Conservation (phyloP, 1,140 invertebrate species). For the Daktulosphaira vitifoliae region DNA sequence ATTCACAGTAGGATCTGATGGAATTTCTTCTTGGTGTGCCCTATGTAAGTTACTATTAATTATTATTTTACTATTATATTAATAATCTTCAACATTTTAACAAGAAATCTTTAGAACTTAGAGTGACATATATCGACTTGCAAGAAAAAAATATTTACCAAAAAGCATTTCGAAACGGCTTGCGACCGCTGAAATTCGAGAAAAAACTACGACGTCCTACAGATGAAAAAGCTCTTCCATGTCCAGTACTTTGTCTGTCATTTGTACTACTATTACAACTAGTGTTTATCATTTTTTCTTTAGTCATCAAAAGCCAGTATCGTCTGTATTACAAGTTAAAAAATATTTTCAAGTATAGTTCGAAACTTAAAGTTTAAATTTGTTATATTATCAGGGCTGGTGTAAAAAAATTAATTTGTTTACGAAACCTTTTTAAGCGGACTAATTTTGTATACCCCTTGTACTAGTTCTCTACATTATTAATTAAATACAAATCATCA, state of each 20-base stretch:
- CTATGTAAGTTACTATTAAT: background rate
- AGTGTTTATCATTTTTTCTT: background rate
- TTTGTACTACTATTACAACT: background rate
- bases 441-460: too few species aligned
- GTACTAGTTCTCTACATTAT: too few species aligned
- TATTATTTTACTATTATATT: background rate
- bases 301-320: constrained; percentile 4
- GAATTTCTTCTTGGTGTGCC: background rate
- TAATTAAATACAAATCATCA: too few species aligned
- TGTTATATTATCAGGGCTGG: too few species aligned
- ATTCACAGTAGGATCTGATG: background rate
- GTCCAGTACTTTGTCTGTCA: background rate
- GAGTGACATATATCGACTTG: too few species aligned
- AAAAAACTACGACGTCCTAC: background rate
- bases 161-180: constrained; percentile 35
- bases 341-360: background rate
- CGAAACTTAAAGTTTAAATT: background rate
- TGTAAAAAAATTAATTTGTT: too few species aligned
- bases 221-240: background rate
- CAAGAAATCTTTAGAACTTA: background rate
- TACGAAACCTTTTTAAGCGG: too few species aligned
- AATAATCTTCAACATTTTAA: background rate
- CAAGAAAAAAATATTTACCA: too few species aligned
- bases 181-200: constrained; percentile 32
- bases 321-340: background rate